phyloP scores from a whole-genome alignment of 2,113 vertebrate genomes.

The Tichodroma muraria region DNA sequence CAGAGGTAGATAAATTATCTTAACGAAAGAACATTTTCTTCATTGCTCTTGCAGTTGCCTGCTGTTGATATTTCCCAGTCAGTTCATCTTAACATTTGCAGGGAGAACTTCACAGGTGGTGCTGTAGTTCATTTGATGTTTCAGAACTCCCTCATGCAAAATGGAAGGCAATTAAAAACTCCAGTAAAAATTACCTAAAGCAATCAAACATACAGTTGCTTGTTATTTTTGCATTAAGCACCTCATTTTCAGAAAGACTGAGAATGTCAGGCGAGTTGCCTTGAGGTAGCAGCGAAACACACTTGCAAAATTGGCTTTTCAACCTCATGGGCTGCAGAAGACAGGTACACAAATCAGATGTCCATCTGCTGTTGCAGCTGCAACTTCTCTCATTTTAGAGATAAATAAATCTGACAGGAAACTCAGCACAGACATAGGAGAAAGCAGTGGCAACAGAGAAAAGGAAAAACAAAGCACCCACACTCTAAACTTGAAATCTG shows the following conservation, averaged over 20 bases:
- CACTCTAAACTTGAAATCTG: not conserved
- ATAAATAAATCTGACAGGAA: not conserved
- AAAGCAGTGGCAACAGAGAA: not conserved
- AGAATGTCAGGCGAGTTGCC: not conserved
- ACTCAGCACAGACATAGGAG: not conserved
- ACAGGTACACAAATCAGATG: not conserved
- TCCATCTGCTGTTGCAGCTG: conserved; percentile 52
- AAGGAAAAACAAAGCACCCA: not conserved
- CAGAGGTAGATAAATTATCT: not conserved
- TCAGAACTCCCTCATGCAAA: conserved; percentile 26
- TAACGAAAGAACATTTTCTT: not conserved
- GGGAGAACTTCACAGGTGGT: conserved; percentile 13
- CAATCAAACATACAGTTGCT: not conserved
- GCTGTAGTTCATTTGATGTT: not conserved
- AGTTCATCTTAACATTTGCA: conserved; percentile 10
- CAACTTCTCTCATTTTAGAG: not conserved
- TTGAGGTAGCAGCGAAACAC: not conserved
- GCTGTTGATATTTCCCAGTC: not conserved
- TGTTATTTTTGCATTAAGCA: conserved; percentile 3
- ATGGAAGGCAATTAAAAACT: conserved; percentile 34
- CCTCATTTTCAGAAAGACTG: not conserved
- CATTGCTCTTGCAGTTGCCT: not conserved
- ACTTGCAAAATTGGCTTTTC: conserved; percentile 15
- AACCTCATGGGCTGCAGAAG: conserved; percentile 18
- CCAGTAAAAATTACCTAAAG: conserved; percentile 8